These are phyloP conservation scores for Phoxinus dragarum DNA, from an alignment of 2,797 vertebrate species.

Conservation along the genomic window DNA sequence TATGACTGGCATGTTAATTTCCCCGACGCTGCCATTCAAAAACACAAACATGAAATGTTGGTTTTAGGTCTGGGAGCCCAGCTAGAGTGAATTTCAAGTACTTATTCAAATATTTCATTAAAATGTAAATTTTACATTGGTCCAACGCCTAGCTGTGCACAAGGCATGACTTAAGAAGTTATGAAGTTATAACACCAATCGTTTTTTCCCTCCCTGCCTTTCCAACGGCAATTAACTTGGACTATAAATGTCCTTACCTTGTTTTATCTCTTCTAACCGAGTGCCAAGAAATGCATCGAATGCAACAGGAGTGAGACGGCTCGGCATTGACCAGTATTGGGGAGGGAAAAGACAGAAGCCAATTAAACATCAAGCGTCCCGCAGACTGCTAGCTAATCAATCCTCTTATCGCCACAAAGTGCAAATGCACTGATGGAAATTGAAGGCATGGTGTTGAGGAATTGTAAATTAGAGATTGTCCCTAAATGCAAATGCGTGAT, in stretches of 20 bases:
- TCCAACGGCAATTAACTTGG: slow-evolving; percentile 81
- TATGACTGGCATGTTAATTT: slow-evolving; percentile 86
- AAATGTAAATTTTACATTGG: slow-evolving; percentile 88
- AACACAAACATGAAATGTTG: slow-evolving; percentile 88
- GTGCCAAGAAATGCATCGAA: slow-evolving; percentile 72
- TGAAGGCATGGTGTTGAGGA: slow-evolving; percentile 62
- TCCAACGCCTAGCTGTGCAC: slow-evolving; percentile 82
- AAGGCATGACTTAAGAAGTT: slow-evolving; percentile 87
- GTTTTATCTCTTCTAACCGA: slow-evolving; percentile 78
- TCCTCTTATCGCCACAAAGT: slow-evolving; percentile 79
- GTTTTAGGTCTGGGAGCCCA: slow-evolving; percentile 81
- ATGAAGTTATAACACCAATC: slow-evolving; percentile 80
- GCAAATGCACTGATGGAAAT: slow-evolving; percentile 80
- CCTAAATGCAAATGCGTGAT: slow-evolving; percentile 53
- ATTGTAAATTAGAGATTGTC: slow-evolving; percentile 64
- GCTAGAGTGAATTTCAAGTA: slow-evolving; percentile 87
- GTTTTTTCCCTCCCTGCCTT: slow-evolving; percentile 60
- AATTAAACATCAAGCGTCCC: slow-evolving; percentile 74
- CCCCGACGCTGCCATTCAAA: slow-evolving; percentile 83
- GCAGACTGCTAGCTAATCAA: slow-evolving; percentile 76
- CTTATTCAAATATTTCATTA: slow-evolving; percentile 92
- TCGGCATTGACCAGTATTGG: slow-evolving; percentile 74
- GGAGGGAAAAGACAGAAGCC: slow-evolving; percentile 60
- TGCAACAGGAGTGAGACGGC: slow-evolving; percentile 70
- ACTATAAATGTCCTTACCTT: slow-evolving; percentile 79